These are phyloP conservation scores for Pachyrhynchus sulphureomaculatus DNA, from an alignment of 1,140 invertebrate genomes.

Conservation along the genomic window DNA sequence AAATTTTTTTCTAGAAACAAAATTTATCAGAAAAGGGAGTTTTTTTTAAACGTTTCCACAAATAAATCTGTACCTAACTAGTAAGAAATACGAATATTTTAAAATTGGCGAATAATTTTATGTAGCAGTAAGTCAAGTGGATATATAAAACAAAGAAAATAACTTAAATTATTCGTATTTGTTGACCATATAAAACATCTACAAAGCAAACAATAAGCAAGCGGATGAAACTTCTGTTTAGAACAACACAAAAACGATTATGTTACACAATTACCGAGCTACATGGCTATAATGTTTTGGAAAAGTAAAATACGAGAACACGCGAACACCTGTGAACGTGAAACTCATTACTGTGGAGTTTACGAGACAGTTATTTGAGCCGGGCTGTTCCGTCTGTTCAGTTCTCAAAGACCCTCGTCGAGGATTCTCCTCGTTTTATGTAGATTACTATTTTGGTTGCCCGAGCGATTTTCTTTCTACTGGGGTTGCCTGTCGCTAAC, in stretches of 20 bases:
- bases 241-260: constrained; percentile 21
- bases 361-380: constrained; percentile 35
- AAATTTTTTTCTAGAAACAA: too few species aligned
- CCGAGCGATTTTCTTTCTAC: constrained; percentile 9
- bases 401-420: constrained; percentile 26
- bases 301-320: constrained; percentile 31
- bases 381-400: constrained; percentile 11
- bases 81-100: too few species aligned
- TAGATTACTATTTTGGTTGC: constrained; percentile 27
- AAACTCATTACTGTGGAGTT: constrained; percentile 34
- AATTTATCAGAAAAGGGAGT: too few species aligned
- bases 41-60: too few species aligned
- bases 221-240: background rate
- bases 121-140: too few species aligned
- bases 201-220: background rate
- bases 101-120: too few species aligned
- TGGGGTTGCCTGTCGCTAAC: background rate
- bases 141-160: too few species aligned
- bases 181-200: background rate
- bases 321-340: constrained; percentile 35
- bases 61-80: too few species aligned
- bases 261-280: constrained; percentile 27
- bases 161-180: too few species aligned
- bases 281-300: constrained; percentile 14
- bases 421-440: constrained; percentile 22